Percentiles rank a stretch among this genome's conserved stretches.
Conservation (phyloP, 1,140 invertebrate genomes). For the Zophobas morio region DNA sequence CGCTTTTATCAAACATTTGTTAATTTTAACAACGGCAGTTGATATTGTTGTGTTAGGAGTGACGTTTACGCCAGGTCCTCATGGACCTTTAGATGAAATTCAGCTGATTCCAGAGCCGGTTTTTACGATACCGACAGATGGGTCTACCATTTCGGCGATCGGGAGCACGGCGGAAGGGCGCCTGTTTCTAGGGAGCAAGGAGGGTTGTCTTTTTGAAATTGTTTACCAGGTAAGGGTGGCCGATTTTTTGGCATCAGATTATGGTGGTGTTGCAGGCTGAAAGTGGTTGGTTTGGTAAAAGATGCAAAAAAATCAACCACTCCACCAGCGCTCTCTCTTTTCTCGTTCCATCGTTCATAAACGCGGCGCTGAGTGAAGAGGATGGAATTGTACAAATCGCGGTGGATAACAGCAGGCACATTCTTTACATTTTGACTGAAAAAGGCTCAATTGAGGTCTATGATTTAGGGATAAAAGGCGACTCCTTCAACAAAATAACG, state of each 20-base stretch:
- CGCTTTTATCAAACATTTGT: constrained; percentile 91
- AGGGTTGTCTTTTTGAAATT: constrained; percentile 96
- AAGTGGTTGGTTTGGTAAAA: constrained; percentile 94
- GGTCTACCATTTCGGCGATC: constrained; percentile 88
- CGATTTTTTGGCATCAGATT: too few species aligned
- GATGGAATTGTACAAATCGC: constrained; percentile 93
- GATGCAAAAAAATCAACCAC: constrained; percentile 96
- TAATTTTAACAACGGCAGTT: constrained; percentile 92
- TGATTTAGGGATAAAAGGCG: constrained; percentile 88
- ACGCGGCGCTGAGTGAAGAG: constrained; percentile 86
- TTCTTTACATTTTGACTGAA: constrained; percentile 91
- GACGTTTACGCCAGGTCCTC: constrained; percentile 61
- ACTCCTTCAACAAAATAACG: constrained; percentile 79
- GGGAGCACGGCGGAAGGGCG: constrained; percentile 87
- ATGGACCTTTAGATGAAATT: constrained; percentile 80
- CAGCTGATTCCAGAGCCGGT: constrained; percentile 95
- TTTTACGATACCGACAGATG: constrained; percentile 94
- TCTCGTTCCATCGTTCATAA: constrained; percentile 92
- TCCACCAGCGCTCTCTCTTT: constrained; percentile 90
- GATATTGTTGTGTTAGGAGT: constrained; percentile 94
- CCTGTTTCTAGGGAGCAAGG: constrained; percentile 95
- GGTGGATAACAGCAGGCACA: constrained; percentile 90
- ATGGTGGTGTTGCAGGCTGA: constrained; percentile 73
- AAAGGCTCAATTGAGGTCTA: constrained; percentile 89
- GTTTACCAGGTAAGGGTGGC: constrained; percentile 84